Conservation (phyloP, 2,113 vertebrate species). For the Thunnus maccoyii region DNA sequence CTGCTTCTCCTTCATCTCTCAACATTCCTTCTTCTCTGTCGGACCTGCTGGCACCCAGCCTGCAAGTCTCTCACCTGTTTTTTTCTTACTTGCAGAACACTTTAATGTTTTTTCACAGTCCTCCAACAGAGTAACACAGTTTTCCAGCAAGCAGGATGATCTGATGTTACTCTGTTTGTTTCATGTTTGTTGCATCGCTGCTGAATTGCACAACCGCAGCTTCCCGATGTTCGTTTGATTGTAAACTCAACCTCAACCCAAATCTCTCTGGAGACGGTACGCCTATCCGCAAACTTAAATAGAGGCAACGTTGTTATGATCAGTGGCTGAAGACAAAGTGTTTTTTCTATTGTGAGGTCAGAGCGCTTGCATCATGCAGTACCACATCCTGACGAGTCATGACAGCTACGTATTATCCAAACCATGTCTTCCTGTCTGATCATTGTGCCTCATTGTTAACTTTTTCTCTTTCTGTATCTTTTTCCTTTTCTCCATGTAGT, state of each 20-base stretch:
- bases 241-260: constrained; percentile 30
- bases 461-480: background rate
- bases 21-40: constrained; percentile 31
- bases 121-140: background rate
- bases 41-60: constrained; percentile 60
- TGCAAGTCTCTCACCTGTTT: constrained; percentile 53
- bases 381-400: constrained; percentile 40
- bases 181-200: constrained; percentile 5
- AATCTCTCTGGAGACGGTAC: constrained; percentile 27
- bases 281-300: constrained; percentile 25
- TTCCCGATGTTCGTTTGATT: constrained; percentile 37
- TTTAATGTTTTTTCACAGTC: background rate
- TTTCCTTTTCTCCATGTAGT: constrained; percentile 75
- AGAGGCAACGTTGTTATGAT: constrained; percentile 19
- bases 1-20: constrained; percentile 44
- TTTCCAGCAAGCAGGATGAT: background rate
- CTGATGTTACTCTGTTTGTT: constrained; percentile 8
- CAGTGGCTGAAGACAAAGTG: constrained; percentile 18
- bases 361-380: background rate
- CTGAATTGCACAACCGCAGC: constrained; percentile 52
- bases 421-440: constrained; percentile 3
- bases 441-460: background rate
- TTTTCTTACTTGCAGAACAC: constrained; percentile 29
- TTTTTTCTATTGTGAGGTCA: constrained; percentile 31
- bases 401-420: constrained; percentile 20